Evolutionary conservation across 2,888 invertebrate species (phyloP).

Genomic region (Philonicus albiceps): DNA sequence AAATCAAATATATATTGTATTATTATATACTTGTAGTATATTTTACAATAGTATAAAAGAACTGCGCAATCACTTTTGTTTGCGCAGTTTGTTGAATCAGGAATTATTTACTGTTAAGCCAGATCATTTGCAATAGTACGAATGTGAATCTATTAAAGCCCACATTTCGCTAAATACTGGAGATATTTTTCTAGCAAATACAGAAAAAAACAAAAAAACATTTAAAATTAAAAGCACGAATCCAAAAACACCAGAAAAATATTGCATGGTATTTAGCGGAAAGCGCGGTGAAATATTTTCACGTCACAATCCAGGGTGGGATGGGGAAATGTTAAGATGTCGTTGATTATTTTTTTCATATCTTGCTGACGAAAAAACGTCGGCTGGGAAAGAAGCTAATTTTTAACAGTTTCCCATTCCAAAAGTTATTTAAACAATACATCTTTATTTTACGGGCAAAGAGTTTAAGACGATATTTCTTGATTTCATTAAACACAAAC

Average conservation of each 20-base stretch:
- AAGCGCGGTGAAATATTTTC: neutral
- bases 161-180: neutral
- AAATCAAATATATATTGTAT: constrained; percentile 29
- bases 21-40: constrained; percentile 50
- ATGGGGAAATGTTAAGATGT: constrained; percentile 28
- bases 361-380: neutral
- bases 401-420: constrained; percentile 31
- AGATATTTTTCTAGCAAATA: neutral
- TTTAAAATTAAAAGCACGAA: neutral
- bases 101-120: constrained; percentile 55
- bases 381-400: neutral
- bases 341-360: constrained; percentile 1
- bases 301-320: constrained; percentile 19
- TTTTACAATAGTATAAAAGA: constrained; percentile 56
- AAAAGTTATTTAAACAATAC: constrained; percentile 8
- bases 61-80: constrained; percentile 57
- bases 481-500: neutral
- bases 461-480: neutral
- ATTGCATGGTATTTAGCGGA: neutral
- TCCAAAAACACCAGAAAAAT: neutral
- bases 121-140: constrained; percentile 58
- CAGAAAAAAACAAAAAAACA: neutral
- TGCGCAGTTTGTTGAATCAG: constrained; percentile 48
- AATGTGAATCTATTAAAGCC: constrained; percentile 29
- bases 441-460: neutral